Base-by-base conservation (phyloP, 1,140 invertebrate species). In the Andricus grossulariae region DNA sequence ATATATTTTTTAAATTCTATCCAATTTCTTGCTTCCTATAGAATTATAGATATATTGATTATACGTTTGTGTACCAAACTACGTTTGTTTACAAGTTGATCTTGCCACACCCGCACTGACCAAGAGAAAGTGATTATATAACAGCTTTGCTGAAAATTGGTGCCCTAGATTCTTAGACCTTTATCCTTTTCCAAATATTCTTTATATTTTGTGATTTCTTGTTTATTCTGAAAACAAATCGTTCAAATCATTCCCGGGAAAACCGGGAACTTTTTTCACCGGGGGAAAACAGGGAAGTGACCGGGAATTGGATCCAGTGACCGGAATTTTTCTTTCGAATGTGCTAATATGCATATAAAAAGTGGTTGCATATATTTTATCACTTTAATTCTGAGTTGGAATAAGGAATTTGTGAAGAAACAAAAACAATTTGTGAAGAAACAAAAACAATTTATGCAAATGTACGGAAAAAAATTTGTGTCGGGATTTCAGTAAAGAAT, bases 21-120 rank as follows among this genome's bases (percentile, higher is more conserved):
- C 19, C 18, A 13, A 13, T 13, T 25, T 25, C 19, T 57, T 18
- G 18, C n/a, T 57, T 12, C 11, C 21, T 21, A 16, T 25, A 25
- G 25, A 25, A 25, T 25, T 25, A 25, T 25, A 57, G 10, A 21
- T 57, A 57, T 21, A 57, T 21, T 21, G 54, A 21, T 21, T 57
- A 12, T 12, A 57, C 19, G 2, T 11, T 57, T 57, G 19, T 57
- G 18, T 57, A 25, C 54, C 21, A 12, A 57, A 57, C 54, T 13
- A 57, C 19, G 21, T 21, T 57, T 25, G 54, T 57, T 57, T 57
- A 57, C 54, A 57, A 57, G 54, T 57, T 57, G 54, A 57, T 57
- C 54, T 13, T 57, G 54, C 54, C 54, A 25, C 54, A 57, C 54
- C 54, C 54, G 54, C 19, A 57, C 19, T 21, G 21, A 55, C 54